Conservation (phyloP, 2,113 vertebrate species). For the Falcunculus frontatus region DNA sequence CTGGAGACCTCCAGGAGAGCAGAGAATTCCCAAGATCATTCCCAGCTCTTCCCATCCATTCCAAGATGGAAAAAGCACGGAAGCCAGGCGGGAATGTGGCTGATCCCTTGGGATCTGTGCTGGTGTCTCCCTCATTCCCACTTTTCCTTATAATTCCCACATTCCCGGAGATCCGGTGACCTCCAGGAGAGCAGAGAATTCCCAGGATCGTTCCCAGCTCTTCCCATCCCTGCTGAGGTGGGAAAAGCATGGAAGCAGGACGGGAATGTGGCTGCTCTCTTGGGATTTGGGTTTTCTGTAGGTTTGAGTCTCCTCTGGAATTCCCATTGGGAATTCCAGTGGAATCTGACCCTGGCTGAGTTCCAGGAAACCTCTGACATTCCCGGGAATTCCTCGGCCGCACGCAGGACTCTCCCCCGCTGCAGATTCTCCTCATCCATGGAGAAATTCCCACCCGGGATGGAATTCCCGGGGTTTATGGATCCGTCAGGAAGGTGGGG, state of each 20-base stretch:
- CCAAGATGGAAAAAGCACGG: accelerated
- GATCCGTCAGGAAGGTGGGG: neutral
- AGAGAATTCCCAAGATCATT: neutral
- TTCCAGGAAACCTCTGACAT: accelerated
- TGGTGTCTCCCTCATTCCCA: neutral
- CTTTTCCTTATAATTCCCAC: accelerated
- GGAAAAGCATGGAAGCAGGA: neutral
- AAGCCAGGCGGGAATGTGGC: neutral
- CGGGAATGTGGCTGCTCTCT: neutral
- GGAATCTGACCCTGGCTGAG: neutral
- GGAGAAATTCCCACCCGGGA: neutral
- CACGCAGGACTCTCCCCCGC: neutral
- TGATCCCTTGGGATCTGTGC: too few species aligned
- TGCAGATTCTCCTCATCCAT: accelerated
- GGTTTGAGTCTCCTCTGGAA: neutral
- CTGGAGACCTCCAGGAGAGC: neutral
- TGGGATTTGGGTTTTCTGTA: neutral
- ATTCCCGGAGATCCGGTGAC: accelerated
- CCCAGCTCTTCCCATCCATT: neutral
- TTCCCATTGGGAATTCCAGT: neutral
- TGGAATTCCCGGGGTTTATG: accelerated
- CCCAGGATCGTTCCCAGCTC: neutral
- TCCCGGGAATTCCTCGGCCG: neutral
- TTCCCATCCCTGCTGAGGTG: accelerated
- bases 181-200: neutral